phyloP scores from a whole-genome alignment of 2,888 invertebrate genomes.

The Athalia circularis region DNA sequence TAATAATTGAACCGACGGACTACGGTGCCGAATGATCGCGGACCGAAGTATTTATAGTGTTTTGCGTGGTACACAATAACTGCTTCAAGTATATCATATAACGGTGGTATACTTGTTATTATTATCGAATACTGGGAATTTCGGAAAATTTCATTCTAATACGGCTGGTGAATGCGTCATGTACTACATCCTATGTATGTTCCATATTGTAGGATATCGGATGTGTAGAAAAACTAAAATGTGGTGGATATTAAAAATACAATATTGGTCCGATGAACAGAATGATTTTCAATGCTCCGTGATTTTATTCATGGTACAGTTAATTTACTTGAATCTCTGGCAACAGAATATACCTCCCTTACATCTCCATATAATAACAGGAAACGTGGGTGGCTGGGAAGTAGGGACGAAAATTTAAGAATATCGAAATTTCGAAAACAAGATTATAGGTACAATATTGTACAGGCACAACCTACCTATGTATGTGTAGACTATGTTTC shows the following conservation, averaged over 20 bases:
- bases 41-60: no score
- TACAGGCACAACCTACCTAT: no score
- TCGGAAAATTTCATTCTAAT: neutral
- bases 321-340: constrained; percentile 17
- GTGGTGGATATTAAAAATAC: constrained; percentile 23
- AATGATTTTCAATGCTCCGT: constrained; percentile 34
- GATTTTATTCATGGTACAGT: constrained; percentile 40
- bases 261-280: constrained; percentile 2
- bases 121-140: constrained; percentile 5
- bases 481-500: no score
- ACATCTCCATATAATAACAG: constrained; percentile 27
- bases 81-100: no score
- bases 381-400: neutral
- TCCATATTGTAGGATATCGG: no score
- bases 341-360: constrained; percentile 33
- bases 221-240: neutral
- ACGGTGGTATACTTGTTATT: neutral
- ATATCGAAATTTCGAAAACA: constrained; percentile 23
- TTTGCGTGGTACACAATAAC: no score
- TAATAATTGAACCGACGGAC: no score
- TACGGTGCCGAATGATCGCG: neutral
- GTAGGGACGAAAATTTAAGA: constrained; percentile 3
- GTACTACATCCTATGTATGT: neutral
- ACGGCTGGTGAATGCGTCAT: neutral
- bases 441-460: neutral